Percentiles rank a stretch among this genome's conserved stretches.
Conservation (phyloP, 2,113 vertebrate species). For the Synchiropus splendidus region DNA sequence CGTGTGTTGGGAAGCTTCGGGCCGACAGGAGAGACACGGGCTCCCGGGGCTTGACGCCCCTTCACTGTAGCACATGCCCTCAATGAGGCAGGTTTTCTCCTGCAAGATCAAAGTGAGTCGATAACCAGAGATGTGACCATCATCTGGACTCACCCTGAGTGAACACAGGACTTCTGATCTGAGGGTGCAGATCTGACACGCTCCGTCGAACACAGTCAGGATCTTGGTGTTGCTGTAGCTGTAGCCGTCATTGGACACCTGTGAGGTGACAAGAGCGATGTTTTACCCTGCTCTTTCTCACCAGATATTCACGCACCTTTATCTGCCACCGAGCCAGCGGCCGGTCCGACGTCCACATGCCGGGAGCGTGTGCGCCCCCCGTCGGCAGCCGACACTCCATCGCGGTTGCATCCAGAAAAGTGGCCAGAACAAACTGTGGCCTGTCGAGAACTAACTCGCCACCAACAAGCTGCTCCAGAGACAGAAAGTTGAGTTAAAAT, state of each 20-base stretch:
- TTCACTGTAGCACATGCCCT: constrained; percentile 74
- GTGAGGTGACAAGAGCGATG: constrained; percentile 10
- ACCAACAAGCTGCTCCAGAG: constrained; percentile 58
- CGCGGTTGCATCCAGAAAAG: constrained; percentile 62
- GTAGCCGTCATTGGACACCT: constrained; percentile 87
- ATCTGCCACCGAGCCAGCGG: constrained; percentile 75
- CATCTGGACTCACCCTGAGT: constrained; percentile 64
- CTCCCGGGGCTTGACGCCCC: constrained; percentile 70
- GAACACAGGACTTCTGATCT: constrained; percentile 60
- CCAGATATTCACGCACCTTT: constrained; percentile 68
- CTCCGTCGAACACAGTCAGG: constrained; percentile 73
- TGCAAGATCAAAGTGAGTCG: constrained; percentile 32
- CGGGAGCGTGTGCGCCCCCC: constrained; percentile 38
- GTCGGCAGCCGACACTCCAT: constrained; percentile 74
- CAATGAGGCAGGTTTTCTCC: constrained; percentile 81
- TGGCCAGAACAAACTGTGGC: constrained; percentile 50
- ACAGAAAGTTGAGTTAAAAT: background rate
- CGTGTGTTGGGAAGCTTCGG: constrained; percentile 70
- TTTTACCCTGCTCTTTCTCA: too few species aligned
- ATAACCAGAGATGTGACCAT: background rate
- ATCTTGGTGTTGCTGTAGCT: constrained; percentile 81
- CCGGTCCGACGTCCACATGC: constrained; percentile 40
- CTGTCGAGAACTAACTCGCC: constrained; percentile 69
- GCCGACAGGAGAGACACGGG: constrained; percentile 75
- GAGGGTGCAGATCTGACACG: constrained; percentile 75